A percentile compares a stretch with the other conserved stretches of the same genome.
These are phyloP conservation scores for Zalophus californianus DNA, from an alignment of 2,797 vertebrate genomes.

Conservation along the genomic window DNA sequence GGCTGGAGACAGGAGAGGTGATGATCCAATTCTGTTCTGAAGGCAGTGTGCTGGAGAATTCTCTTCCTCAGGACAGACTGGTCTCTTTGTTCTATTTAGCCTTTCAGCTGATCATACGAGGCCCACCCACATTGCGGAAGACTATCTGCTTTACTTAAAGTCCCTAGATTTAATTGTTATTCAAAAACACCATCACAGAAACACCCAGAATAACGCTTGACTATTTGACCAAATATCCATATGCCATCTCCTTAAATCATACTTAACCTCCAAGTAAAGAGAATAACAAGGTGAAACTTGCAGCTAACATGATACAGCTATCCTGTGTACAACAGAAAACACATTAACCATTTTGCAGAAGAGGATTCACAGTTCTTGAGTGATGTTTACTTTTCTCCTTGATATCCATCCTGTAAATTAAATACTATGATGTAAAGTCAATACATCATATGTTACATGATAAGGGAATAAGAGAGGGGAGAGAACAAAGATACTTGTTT, in stretches of 20 bases:
- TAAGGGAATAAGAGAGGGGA: constrained; percentile 7
- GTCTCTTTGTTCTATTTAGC: background rate
- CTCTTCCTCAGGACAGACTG: background rate
- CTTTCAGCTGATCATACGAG: background rate
- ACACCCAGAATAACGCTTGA: background rate
- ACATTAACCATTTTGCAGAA: background rate
- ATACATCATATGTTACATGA: background rate
- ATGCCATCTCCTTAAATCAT: background rate
- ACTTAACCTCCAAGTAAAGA: background rate
- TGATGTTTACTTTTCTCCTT: background rate
- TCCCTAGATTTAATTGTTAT: background rate
- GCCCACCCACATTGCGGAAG: background rate
- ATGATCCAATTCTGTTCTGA: background rate
- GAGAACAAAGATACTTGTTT: background rate
- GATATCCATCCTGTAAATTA: background rate
- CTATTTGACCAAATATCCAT: background rate
- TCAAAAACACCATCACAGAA: background rate
- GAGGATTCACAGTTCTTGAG: background rate
- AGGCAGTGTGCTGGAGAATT: background rate
- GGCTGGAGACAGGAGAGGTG: background rate
- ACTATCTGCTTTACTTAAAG: background rate
- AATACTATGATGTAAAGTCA: background rate
- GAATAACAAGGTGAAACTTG: background rate
- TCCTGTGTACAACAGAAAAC: background rate
- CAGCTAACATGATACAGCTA: background rate